phyloP scores from a whole-genome alignment of 2,113 vertebrate species.

The Callithrix jacchus region DNA sequence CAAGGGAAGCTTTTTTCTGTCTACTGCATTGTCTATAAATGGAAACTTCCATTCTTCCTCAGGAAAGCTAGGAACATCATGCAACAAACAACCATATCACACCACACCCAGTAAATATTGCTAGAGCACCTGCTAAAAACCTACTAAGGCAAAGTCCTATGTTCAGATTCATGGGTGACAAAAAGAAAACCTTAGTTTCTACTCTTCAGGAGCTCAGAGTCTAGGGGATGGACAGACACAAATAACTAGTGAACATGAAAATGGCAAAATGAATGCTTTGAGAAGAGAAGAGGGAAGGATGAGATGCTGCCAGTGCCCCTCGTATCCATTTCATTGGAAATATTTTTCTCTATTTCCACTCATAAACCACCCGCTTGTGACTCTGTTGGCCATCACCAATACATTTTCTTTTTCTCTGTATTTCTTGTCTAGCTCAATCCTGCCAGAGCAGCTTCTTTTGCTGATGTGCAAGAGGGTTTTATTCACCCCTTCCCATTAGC shows the following conservation, averaged over 20 bases:
- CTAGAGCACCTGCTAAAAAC: background rate
- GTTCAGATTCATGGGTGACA: background rate
- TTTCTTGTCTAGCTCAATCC: background rate
- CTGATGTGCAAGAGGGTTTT: background rate
- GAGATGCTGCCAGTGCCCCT: background rate
- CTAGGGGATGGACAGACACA: background rate
- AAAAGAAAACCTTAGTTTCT: background rate
- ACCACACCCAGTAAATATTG: background rate
- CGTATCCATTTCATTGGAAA: background rate
- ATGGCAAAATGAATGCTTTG: background rate
- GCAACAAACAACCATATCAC: background rate
- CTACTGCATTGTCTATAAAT: background rate
- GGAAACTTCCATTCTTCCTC: background rate
- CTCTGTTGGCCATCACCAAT: background rate
- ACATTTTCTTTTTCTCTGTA: background rate
- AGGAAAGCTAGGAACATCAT: background rate
- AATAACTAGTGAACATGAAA: background rate
- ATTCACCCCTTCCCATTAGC: background rate
- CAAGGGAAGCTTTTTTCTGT: background rate
- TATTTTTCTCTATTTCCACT: background rate
- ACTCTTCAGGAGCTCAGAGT: background rate
- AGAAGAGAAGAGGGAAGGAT: background rate
- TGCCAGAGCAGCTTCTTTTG: background rate
- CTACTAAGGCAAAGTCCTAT: background rate
- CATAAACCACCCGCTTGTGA: background rate